Evolutionary conservation across 2,797 vertebrate genomes (phyloP), one percentile per base, ranked within the genome.

Genomic region (Xenops minutus): DNA sequence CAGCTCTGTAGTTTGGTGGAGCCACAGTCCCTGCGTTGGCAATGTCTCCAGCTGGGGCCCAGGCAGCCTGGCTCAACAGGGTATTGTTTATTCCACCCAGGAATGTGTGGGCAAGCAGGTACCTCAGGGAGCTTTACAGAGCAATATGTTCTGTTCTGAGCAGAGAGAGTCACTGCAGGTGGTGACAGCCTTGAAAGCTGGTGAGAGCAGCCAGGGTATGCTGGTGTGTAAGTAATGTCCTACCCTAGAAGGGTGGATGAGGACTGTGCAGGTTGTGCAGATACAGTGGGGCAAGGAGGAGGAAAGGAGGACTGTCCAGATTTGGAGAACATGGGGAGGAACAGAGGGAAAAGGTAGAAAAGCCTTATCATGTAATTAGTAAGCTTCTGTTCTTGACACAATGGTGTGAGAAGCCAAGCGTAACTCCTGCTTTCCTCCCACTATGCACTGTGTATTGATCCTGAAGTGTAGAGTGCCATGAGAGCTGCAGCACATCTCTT

Each of bases 31-130:
- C 77, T 89, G 71, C 59, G 32, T 5, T 89, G 86, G 84, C 85
- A 66, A 59, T 43, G 17, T 82, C 63, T 88, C 73, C 80, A 82
- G 51, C 77, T 12, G 1, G 69, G 49, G 43, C 52, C 41, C 66
- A 24, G 80, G 68, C 55, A 3, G 77, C 48, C 63, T 89, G 44
- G 63, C 84, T 96, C 74, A 79, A 12, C 6, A 0, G 63, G 71
- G 23, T 92, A 71, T 90, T 96, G 74, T 90, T 93, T 77, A 84
- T 91, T 54, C 68, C 81, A 71, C 61, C 61, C 68, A 83, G 91
- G 90, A 95, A 92, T 86, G 77, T 81, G 85, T 92, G 76, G 90
- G 69, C 49, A 0, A 92, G 81, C 84, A 63, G 68, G 54, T 73
- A 92, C 34, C 62, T 85, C 46, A 0, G 12, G 43, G 61, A 88